Evolutionary conservation across 2,888 invertebrate genomes (phyloP).

Genomic region (Lithophane socia): DNA sequence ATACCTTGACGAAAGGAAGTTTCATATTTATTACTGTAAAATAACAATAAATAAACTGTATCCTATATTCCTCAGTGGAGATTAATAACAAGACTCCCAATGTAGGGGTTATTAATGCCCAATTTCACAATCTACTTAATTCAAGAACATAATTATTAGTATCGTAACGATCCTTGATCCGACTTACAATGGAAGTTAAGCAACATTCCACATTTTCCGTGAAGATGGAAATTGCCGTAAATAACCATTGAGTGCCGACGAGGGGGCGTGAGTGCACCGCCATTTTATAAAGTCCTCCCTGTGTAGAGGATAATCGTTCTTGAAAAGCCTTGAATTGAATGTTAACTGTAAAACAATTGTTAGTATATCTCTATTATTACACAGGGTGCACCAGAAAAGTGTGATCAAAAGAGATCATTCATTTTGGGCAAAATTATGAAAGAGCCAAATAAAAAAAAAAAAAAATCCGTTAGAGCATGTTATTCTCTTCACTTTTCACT

Average conservation of each 20-base stretch:
- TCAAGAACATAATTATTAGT: slow-evolving; percentile 41
- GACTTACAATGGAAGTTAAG: slow-evolving; percentile 39
- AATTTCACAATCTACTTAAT: not conserved
- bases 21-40: too few species aligned
- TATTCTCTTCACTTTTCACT: too few species aligned
- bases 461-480: too few species aligned
- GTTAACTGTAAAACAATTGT: slow-evolving; percentile 57
- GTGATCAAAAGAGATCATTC: too few species aligned
- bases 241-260: slow-evolving; percentile 76
- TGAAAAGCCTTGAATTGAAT: slow-evolving; percentile 65
- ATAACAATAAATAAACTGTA: not conserved
- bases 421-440: too few species aligned
- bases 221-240: slow-evolving; percentile 76
- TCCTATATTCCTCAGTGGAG: not conserved
- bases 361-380: not conserved
- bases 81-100: slow-evolving; percentile 11
- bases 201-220: slow-evolving; percentile 63
- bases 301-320: slow-evolving; percentile 76
- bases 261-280: slow-evolving; percentile 66
- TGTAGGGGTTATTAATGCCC: slow-evolving; percentile 6
- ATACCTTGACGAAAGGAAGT: too few species aligned
- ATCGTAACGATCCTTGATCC: slow-evolving; percentile 20
- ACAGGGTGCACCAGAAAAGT: too few species aligned
- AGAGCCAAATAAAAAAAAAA: too few species aligned
- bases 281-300: slow-evolving; percentile 71